Evolutionary conservation across 2,113 vertebrate species (phyloP).

Genomic region (Herpetotheres cachinnans): DNA sequence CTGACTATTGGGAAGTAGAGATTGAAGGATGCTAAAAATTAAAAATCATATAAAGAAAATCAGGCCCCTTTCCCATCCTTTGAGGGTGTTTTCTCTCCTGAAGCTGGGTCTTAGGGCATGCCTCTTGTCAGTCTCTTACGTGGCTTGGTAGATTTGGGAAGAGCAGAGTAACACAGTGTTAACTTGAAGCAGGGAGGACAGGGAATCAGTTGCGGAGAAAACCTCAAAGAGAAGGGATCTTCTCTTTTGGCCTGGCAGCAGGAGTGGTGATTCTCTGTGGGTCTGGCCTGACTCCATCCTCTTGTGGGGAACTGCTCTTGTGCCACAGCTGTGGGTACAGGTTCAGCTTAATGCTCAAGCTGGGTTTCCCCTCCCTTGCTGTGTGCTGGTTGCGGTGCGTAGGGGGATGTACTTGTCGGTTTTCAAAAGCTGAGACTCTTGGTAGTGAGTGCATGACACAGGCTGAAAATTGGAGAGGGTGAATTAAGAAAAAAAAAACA

Average conservation of each 20-base stretch:
- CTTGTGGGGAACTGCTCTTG: background rate
- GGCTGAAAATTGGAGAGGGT: background rate
- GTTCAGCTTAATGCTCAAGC: background rate
- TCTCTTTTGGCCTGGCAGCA: background rate
- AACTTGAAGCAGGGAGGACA: background rate
- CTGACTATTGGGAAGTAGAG: background rate
- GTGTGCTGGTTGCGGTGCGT: fast-evolving
- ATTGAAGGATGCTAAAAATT: background rate
- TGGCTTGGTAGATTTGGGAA: background rate
- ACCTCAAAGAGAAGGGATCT: background rate
- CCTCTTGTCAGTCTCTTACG: background rate
- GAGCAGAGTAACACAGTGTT: fast-evolving
- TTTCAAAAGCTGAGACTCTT: background rate
- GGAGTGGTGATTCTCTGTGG: fast-evolving
- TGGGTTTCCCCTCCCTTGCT: background rate
- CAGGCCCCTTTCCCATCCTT: background rate
- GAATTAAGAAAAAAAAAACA: background rate
- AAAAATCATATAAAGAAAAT: background rate
- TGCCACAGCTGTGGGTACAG: background rate
- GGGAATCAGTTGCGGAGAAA: background rate
- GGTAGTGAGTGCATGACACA: background rate
- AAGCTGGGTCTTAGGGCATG: background rate
- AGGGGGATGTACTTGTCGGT: fast-evolving
- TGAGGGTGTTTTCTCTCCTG: background rate
- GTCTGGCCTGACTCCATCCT: background rate